Percentiles rank a stretch among this genome's conserved stretches.
phyloP scores from a whole-genome alignment of 2,888 invertebrate genomes.

The Brachyptera risi region DNA sequence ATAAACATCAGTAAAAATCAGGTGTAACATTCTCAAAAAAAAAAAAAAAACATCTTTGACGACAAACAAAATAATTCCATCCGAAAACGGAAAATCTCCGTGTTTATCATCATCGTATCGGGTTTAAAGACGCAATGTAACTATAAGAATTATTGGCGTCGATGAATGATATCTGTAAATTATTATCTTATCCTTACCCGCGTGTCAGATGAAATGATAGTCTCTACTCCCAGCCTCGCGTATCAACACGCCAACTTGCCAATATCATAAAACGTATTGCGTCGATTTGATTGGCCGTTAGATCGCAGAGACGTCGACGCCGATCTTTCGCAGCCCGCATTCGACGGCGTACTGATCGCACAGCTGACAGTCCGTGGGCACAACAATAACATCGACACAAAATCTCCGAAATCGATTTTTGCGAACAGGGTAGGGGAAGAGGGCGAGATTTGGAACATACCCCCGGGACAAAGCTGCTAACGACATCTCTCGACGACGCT shows the following conservation, averaged over 20 bases:
- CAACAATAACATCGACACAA: neutral
- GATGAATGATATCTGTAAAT: neutral
- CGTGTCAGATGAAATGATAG: constrained; percentile 4
- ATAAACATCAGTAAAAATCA: too few relatives aligned
- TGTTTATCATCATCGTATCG: neutral
- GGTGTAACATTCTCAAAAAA: too few relatives aligned
- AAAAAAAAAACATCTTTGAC: too few relatives aligned
- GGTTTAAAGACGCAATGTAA: neutral
- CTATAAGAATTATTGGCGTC: neutral
- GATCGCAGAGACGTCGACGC: neutral
- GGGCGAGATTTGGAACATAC: constrained; percentile 5
- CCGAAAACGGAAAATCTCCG: too few relatives aligned
- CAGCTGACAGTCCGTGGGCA: too few relatives aligned
- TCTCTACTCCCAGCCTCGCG: neutral
- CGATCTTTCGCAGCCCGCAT: neutral
- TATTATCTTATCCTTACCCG: neutral
- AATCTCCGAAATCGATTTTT: neutral
- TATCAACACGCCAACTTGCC: neutral
- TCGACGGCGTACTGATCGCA: neutral
- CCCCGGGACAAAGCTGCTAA: neutral
- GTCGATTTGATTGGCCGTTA: too few relatives aligned
- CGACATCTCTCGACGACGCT: constrained; percentile 1
- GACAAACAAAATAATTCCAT: too few relatives aligned
- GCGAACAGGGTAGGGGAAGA: too few relatives aligned
- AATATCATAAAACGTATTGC: neutral